Percentiles rank a stretch among this genome's conserved stretches.
Conservation (phyloP, 2,797 vertebrate species). For the Hippocampus kuda region DNA sequence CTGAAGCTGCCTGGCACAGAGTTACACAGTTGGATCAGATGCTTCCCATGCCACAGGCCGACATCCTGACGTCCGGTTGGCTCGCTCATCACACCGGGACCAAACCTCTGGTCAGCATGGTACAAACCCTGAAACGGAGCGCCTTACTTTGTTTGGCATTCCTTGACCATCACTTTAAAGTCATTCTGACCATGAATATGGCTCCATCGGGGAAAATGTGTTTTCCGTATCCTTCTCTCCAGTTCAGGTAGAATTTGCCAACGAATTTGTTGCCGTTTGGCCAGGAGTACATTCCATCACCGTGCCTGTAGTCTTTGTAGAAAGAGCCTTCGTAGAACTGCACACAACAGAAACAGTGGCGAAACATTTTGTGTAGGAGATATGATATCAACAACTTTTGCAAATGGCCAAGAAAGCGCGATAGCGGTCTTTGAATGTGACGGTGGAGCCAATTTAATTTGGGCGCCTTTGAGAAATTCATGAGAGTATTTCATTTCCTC, state of each 20-base stretch:
- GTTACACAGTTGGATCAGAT: conserved; percentile 68
- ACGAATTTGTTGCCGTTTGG: conserved; percentile 71
- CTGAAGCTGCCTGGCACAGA: conserved; percentile 57
- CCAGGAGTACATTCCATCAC: conserved; percentile 72
- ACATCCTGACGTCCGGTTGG: conserved; percentile 69
- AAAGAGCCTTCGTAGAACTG: conserved; percentile 76
- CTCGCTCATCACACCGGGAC: conserved; percentile 75
- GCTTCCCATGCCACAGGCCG: conserved; percentile 73
- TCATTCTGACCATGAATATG: conserved; percentile 68
- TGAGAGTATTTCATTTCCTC: neutral
- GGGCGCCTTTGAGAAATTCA: too few species aligned
- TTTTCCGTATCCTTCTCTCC: conserved; percentile 75
- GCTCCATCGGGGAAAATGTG: conserved; percentile 60
- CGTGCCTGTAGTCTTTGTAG: conserved; percentile 76
- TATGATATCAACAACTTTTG: too few species aligned
- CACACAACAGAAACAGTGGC: neutral
- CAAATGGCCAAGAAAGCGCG: neutral
- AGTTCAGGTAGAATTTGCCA: conserved; percentile 79
- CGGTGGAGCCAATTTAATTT: too few species aligned
- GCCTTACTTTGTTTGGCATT: neutral
- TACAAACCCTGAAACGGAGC: conserved; percentile 74
- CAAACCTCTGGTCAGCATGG: conserved; percentile 66
- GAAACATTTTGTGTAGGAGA: neutral
- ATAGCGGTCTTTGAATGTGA: neutral
- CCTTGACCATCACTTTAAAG: too few species aligned